Conservation (phyloP, 1,140 invertebrate species). For the Magallana angulata region DNA sequence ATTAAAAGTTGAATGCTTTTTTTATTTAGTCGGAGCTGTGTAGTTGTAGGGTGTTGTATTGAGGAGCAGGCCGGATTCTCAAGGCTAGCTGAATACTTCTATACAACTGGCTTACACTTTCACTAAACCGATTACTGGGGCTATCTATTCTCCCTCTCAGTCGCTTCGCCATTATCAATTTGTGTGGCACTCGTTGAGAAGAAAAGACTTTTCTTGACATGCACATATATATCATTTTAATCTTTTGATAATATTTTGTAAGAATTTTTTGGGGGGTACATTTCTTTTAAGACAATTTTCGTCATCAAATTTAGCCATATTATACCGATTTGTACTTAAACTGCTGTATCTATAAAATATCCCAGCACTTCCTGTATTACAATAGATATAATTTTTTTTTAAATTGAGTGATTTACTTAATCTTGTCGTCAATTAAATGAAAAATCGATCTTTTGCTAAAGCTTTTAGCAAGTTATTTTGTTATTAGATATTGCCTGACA, state of each 20-base stretch:
- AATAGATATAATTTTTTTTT: neutral
- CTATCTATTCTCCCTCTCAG: neutral
- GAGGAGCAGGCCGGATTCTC: neutral
- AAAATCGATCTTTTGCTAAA: neutral
- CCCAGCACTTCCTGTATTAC: too few relatives aligned
- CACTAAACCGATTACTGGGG: constrained; percentile 3
- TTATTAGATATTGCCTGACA: neutral
- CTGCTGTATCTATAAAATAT: too few relatives aligned
- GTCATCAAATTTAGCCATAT: too few relatives aligned
- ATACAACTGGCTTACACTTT: neutral
- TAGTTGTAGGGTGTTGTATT: neutral
- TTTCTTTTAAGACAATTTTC: too few relatives aligned
- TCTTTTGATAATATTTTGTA: neutral
- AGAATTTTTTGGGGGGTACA: too few relatives aligned
- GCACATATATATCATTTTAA: neutral
- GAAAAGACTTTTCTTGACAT: neutral
- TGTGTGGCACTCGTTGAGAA: neutral
- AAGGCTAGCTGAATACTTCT: neutral
- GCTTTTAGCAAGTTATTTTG: neutral
- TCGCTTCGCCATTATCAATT: neutral
- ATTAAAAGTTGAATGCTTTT: constrained; percentile 29
- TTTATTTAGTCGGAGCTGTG: neutral
- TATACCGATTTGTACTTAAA: too few relatives aligned
- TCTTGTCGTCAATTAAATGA: neutral
- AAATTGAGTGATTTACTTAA: constrained; percentile 7